Percentiles rank a stretch among this genome's conserved stretches.
phyloP scores from a whole-genome alignment of 2,113 vertebrate species.

The Pionites leucogaster region DNA sequence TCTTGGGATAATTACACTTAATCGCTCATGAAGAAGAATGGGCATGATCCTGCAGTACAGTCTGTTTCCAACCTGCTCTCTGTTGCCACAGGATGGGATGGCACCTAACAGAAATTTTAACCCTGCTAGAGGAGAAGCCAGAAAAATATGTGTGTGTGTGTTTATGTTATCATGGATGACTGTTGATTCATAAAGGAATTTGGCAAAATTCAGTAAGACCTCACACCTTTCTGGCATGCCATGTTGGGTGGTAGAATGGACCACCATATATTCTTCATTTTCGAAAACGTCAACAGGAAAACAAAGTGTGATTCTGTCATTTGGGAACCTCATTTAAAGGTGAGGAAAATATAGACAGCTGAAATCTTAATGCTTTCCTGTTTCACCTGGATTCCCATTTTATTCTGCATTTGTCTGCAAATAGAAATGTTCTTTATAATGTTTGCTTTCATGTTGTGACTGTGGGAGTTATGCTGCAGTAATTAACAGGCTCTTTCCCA shows the following conservation, averaged over 20 bases:
- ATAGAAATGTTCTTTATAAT: background rate
- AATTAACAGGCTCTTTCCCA: background rate
- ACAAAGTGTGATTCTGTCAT: background rate
- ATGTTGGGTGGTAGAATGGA: fast-evolving
- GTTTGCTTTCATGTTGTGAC: background rate
- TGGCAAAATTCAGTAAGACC: background rate
- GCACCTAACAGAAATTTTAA: background rate
- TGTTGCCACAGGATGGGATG: background rate
- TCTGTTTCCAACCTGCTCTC: background rate
- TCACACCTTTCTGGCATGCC: background rate
- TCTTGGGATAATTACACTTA: background rate
- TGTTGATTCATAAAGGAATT: background rate
- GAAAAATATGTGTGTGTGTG: fast-evolving
- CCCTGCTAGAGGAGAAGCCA: background rate
- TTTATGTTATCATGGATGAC: background rate
- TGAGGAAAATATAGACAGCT: background rate
- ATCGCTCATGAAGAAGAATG: background rate
- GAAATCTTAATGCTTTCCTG: background rate
- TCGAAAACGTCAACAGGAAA: background rate
- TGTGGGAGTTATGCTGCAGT: background rate
- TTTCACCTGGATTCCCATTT: background rate
- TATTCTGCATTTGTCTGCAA: background rate
- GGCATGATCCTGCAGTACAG: fast-evolving
- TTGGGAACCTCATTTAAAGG: background rate
- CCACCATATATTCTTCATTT: background rate